Percentiles rank a stretch among this genome's conserved stretches.
Evolutionary conservation across 2,888 invertebrate genomes (phyloP).

Genomic region (Phasia obesa): DNA sequence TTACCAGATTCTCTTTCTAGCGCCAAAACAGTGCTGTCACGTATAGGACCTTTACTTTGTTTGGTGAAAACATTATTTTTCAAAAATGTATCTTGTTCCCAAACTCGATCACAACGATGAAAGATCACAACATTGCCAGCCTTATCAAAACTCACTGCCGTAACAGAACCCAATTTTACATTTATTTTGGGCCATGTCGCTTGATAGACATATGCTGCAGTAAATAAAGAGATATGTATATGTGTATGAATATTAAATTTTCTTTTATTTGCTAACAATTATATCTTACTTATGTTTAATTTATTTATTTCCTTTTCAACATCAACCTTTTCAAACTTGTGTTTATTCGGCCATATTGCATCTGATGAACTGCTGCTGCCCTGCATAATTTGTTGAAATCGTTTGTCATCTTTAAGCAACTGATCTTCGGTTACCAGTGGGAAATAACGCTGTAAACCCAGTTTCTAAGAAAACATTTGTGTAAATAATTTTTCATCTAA

Average conservation of each 20-base stretch:
- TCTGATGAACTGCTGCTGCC: constrained; percentile 73
- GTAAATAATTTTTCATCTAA: no score
- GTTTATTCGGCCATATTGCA: constrained; percentile 77
- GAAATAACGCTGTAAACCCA: constrained; percentile 76
- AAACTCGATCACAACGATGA: constrained; percentile 88
- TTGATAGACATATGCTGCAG: constrained; percentile 84
- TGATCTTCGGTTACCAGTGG: constrained; percentile 73
- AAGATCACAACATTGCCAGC: constrained; percentile 90
- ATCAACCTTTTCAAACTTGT: constrained; percentile 75
- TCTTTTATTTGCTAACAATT: not conserved
- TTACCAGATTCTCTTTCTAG: constrained; percentile 85
- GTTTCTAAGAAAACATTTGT: constrained; percentile 74
- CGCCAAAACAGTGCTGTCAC: constrained; percentile 86
- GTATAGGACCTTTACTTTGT: constrained; percentile 85
- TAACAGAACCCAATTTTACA: constrained; percentile 88
- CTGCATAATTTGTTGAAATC: constrained; percentile 80
- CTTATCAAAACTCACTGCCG: constrained; percentile 90
- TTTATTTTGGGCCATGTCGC: constrained; percentile 84
- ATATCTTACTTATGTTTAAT: constrained; percentile 78
- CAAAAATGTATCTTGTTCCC: constrained; percentile 86
- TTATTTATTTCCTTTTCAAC: constrained; percentile 80
- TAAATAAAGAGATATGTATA: not conserved
- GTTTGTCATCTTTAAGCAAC: constrained; percentile 75
- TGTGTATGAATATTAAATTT: not conserved
- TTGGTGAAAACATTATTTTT: constrained; percentile 84